Evolutionary conservation across 2,113 vertebrate genomes (phyloP).

Genomic region (Silurus meridionalis): DNA sequence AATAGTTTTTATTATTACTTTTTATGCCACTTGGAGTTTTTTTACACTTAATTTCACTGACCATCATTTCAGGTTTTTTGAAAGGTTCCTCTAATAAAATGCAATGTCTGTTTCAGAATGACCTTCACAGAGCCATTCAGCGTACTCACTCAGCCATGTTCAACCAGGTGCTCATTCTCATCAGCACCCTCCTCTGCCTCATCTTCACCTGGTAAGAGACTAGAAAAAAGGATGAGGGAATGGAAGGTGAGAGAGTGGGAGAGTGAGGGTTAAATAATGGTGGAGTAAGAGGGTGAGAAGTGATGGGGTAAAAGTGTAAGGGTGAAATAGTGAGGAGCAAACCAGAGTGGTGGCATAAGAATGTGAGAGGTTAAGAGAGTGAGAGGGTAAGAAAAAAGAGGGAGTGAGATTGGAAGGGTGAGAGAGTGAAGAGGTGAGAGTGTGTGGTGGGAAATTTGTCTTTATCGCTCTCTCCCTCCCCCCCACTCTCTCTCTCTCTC

Average conservation of each 20-base stretch:
- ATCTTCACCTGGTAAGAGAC: conserved; percentile 81
- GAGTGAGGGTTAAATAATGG: conserved; percentile 23
- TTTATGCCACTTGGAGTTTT: too few species aligned
- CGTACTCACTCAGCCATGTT: conserved; percentile 83
- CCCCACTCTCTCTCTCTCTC: background rate
- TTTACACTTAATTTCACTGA: background rate
- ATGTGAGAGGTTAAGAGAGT: background rate
- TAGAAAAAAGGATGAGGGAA: background rate
- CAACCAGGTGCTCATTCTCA: conserved; percentile 83
- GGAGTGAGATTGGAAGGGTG: background rate
- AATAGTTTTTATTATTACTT: background rate
- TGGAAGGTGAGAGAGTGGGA: conserved; percentile 27
- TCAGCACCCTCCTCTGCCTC: conserved; percentile 81
- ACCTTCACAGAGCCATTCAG: conserved; percentile 81
- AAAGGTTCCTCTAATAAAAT: background rate
- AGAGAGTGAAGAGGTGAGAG: conserved; percentile 12
- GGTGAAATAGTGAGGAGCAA: background rate
- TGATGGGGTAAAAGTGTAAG: background rate
- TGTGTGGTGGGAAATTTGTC: too few species aligned
- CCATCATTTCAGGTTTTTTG: background rate
- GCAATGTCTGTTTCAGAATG: conserved; percentile 68
- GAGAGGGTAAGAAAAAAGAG: background rate
- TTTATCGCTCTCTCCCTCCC: background rate
- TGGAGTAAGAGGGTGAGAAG: background rate
- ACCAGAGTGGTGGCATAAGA: too few species aligned